These are phyloP conservation scores for Bactericera cockerelli DNA, from an alignment of 1,140 invertebrate genomes.

Conservation along the genomic window DNA sequence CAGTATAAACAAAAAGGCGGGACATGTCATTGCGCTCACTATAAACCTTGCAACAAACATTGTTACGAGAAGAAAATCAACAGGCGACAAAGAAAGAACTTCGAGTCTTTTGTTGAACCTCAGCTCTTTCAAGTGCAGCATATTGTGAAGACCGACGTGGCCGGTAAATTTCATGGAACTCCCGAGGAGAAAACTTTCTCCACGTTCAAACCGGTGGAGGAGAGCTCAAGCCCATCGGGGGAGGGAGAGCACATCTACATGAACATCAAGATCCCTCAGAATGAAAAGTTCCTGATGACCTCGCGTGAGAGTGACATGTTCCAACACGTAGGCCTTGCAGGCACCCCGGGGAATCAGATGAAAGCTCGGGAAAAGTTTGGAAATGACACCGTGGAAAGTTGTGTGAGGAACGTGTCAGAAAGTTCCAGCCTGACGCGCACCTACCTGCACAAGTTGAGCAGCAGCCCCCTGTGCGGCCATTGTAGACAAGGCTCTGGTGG, in stretches of 20 bases:
- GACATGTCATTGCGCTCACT: neutral
- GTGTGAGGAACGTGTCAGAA: no score
- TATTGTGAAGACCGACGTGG: neutral
- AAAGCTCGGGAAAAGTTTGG: no score
- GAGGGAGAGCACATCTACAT: neutral
- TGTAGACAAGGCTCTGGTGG: no score
- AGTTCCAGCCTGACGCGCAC: no score
- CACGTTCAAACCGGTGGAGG: neutral
- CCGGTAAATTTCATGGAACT: neutral
- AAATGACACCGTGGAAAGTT: no score
- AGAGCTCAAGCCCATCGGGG: neutral
- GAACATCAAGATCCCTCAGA: neutral
- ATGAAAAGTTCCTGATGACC: neutral
- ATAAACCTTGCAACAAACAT: neutral
- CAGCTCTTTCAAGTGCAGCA: slow-evolving; percentile 1
- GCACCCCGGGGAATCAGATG: no score
- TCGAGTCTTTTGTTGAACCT: neutral
- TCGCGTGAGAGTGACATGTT: neutral
- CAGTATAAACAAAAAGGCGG: neutral
- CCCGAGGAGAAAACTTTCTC: neutral
- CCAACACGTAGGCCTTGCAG: no score
- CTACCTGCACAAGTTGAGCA: no score
- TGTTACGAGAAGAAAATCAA: slow-evolving; percentile 8
- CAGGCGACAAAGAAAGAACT: neutral
- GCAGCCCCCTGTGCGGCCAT: no score